These are phyloP conservation scores for Luehdorfia chinensis DNA, from an alignment of 1,140 invertebrate species.

Conservation along the genomic window DNA sequence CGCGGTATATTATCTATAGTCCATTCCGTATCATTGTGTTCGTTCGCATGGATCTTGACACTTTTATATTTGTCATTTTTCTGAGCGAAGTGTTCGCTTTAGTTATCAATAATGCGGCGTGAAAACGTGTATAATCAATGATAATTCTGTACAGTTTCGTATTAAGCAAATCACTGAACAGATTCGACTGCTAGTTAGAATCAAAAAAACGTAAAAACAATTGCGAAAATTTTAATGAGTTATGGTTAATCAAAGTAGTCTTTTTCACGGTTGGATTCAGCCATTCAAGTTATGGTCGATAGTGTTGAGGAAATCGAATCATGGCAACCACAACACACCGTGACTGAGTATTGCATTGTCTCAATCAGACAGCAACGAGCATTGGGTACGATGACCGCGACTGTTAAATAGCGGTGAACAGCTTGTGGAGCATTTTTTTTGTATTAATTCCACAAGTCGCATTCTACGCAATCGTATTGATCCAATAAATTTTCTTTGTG, in stretches of 20 bases:
- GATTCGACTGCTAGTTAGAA: slow-evolving; percentile 39
- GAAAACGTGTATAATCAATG: background rate
- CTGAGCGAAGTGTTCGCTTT: slow-evolving; percentile 6
- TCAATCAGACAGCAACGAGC: slow-evolving; percentile 65
- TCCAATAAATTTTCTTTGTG: too few relatives aligned
- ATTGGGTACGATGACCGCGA: slow-evolving; percentile 61
- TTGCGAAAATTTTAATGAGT: slow-evolving; percentile 58
- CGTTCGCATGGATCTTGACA: slow-evolving; percentile 59
- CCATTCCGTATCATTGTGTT: slow-evolving; percentile 47
- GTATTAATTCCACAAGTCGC: background rate
- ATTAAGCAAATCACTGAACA: slow-evolving; percentile 4
- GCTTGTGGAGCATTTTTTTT: slow-evolving; percentile 1
- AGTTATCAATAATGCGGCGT: background rate
- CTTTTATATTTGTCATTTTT: slow-evolving; percentile 55
- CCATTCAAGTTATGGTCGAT: slow-evolving; percentile 47
- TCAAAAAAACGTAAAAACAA: slow-evolving; percentile 60
- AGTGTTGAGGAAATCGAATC: slow-evolving; percentile 43
- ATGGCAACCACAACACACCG: slow-evolving; percentile 39
- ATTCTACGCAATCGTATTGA: too few relatives aligned
- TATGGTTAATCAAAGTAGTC: slow-evolving; percentile 32
- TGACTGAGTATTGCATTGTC: slow-evolving; percentile 56
- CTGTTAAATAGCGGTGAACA: slow-evolving; percentile 59
- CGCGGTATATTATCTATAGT: slow-evolving; percentile 60
- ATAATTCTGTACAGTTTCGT: slow-evolving; percentile 17
- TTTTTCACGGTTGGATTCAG: slow-evolving; percentile 40